Conservation (phyloP, 2,797 vertebrate genomes). For the Sebastes glaucus region DNA sequence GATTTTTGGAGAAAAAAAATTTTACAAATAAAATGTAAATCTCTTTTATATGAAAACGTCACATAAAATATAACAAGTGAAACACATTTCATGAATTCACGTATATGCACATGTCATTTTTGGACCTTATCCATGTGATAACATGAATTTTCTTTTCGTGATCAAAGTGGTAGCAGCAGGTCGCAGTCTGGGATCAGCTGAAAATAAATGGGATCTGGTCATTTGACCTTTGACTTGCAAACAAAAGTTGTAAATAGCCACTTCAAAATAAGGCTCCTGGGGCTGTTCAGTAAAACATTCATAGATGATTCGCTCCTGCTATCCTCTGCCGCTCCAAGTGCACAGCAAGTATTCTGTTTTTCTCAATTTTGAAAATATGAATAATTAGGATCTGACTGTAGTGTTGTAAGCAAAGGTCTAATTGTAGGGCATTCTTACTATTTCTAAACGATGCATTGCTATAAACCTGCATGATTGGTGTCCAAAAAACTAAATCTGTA, state of each 20-base stretch:
- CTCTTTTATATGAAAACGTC: background rate
- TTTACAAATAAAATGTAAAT: background rate
- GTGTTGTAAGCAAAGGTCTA: background rate
- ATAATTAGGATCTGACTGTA: background rate
- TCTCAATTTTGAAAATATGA: background rate
- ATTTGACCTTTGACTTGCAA: background rate
- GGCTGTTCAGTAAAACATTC: background rate
- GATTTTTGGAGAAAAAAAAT: too few relatives aligned
- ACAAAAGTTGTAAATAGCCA: background rate
- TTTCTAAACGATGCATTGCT: background rate
- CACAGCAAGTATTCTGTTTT: background rate
- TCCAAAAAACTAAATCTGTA: constrained; percentile 18
- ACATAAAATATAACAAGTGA: background rate
- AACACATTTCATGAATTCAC: background rate
- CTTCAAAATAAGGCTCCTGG: constrained; percentile 4
- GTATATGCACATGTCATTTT: background rate
- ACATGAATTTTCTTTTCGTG: background rate
- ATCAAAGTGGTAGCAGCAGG: background rate
- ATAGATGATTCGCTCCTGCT: background rate
- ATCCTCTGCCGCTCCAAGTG: background rate
- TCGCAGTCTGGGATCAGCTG: background rate
- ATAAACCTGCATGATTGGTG: constrained; percentile 10
- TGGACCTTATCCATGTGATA: too few relatives aligned
- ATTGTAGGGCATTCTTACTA: background rate
- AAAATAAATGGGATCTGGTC: background rate